Percentiles rank a stretch among this genome's conserved stretches.
Conservation (phyloP, 64 coral and sea anemone genomes). For the Montipora efflorescens region DNA sequence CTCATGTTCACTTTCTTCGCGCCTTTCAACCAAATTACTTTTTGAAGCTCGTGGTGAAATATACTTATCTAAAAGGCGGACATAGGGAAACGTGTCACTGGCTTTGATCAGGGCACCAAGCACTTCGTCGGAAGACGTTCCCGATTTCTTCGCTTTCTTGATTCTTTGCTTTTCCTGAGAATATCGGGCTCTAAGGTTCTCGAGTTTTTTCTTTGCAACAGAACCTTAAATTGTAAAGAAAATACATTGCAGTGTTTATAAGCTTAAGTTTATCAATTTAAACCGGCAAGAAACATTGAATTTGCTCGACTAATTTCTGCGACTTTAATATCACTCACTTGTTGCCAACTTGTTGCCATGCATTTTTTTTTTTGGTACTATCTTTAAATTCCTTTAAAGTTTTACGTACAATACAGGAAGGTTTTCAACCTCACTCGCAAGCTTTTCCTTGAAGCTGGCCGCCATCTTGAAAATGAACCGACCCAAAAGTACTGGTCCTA, state of each 20-base stretch:
- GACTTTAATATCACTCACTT: neutral
- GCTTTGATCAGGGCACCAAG: no score
- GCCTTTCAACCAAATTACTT: neutral
- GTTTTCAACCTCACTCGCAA: neutral
- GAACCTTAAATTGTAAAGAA: neutral
- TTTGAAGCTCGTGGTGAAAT: no score
- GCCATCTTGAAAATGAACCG: neutral
- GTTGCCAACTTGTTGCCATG: no score
- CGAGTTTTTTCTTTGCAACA: slow-evolving; percentile 22
- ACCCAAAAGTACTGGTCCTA: no score
- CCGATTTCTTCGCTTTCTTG: slow-evolving; percentile 4
- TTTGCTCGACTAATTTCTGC: neutral
- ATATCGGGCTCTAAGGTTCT: slow-evolving; percentile 25
- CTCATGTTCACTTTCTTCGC: neutral
- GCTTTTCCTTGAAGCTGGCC: neutral
- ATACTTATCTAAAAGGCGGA: no score
- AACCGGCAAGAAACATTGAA: neutral
- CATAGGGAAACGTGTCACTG: no score
- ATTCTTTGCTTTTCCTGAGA: neutral
- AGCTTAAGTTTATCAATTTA: neutral
- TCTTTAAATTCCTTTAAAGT: neutral
- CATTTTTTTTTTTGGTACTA: neutral
- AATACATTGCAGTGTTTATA: neutral
- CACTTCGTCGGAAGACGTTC: slow-evolving; percentile 2
- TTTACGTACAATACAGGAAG: neutral